phyloP scores from a whole-genome alignment of 2,113 vertebrate genomes.

The Microcebus jonahi region DNA sequence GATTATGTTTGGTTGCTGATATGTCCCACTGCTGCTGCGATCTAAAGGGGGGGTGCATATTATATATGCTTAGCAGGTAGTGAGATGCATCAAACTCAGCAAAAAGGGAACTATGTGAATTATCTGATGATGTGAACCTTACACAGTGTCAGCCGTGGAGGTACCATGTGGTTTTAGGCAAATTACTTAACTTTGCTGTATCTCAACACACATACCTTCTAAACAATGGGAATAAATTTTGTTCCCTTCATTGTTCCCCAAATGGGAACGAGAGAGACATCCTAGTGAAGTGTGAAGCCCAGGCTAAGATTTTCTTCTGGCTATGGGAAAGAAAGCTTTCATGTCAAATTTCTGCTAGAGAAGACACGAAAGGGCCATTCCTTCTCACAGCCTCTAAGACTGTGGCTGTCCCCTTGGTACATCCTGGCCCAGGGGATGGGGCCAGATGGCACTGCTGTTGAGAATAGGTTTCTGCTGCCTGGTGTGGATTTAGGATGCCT shows the following conservation, averaged over 20 bases:
- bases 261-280: not conserved
- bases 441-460: fast-evolving
- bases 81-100: not conserved
- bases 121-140: not conserved
- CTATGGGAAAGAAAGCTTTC: not conserved
- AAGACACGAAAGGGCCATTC: too few species aligned
- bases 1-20: not conserved
- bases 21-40: not conserved
- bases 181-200: not conserved
- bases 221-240: not conserved
- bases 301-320: not conserved
- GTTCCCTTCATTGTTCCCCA: not conserved
- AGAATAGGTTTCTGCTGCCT: not conserved
- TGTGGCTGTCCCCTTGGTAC: fast-evolving
- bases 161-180: not conserved
- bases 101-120: not conserved
- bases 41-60: not conserved
- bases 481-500: not conserved
- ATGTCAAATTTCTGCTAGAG: not conserved
- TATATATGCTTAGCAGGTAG: not conserved
- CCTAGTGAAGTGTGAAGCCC: not conserved
- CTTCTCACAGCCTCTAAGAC: not conserved
- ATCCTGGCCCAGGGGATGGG: fast-evolving
- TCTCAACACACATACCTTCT: not conserved
- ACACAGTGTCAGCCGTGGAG: not conserved